Percentiles rank a stretch among this genome's conserved stretches.
phyloP scores from a whole-genome alignment of 1,140 invertebrate species.

The Bombus sibiricus region DNA sequence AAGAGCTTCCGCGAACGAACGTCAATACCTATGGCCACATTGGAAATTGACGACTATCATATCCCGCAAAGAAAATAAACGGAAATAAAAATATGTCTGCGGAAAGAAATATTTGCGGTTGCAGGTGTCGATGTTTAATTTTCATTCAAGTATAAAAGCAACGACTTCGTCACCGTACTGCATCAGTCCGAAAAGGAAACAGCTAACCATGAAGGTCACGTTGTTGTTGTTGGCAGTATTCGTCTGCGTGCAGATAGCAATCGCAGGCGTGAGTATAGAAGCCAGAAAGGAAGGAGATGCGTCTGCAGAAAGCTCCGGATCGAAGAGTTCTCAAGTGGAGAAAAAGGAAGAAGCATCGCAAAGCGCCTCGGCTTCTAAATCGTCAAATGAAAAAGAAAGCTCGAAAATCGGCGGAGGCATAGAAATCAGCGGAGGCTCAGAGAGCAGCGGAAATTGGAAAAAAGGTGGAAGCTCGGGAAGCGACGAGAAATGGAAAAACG shows the following conservation, averaged over 20 bases:
- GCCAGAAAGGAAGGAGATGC: not conserved
- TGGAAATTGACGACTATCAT: not conserved
- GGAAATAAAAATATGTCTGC: not conserved
- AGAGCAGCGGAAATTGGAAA: too few species aligned
- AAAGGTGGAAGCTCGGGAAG: too few species aligned
- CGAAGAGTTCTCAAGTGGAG: not conserved
- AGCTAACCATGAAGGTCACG: not conserved
- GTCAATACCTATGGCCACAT: not conserved
- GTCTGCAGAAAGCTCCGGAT: not conserved
- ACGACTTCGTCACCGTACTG: not conserved
- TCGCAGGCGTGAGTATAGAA: not conserved
- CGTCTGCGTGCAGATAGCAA: not conserved
- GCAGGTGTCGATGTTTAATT: not conserved
- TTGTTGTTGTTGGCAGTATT: not conserved
- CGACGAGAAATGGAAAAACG: too few species aligned
- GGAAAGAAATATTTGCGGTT: not conserved
- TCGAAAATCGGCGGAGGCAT: too few species aligned
- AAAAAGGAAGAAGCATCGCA: not conserved
- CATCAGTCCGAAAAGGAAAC: not conserved
- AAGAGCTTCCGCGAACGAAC: not conserved
- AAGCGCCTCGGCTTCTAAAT: not conserved
- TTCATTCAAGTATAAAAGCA: slow-evolving; percentile 5
- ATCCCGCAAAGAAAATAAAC: not conserved
- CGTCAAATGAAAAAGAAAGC: not conserved
- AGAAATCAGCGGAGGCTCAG: too few species aligned